phyloP scores from a whole-genome alignment of 2,797 vertebrate species.

The Loriculus beryllinus region DNA sequence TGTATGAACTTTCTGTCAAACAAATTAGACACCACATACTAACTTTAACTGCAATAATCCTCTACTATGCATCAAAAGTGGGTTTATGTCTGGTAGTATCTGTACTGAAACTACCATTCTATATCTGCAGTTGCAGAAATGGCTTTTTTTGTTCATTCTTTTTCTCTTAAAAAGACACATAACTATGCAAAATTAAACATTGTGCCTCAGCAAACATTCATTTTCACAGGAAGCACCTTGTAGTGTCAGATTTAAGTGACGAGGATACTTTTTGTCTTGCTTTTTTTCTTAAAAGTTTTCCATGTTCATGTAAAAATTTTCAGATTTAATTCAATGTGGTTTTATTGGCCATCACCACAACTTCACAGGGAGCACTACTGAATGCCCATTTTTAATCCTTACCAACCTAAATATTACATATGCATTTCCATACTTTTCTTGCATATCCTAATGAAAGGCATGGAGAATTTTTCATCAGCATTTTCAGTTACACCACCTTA shows the following conservation, averaged over 20 bases:
- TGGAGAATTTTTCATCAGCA: background rate
- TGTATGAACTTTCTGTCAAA: background rate
- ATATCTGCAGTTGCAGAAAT: background rate
- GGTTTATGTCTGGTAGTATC: background rate
- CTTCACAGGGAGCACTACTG: background rate
- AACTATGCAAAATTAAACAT: background rate
- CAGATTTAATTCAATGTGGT: background rate
- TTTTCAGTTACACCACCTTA: background rate
- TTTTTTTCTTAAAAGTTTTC: background rate
- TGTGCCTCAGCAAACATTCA: background rate
- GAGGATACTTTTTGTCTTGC: background rate
- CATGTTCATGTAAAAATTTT: background rate
- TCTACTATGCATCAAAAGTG: background rate
- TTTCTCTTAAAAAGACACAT: background rate
- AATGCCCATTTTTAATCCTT: background rate
- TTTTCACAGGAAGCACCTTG: background rate
- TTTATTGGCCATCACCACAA: background rate
- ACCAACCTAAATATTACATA: background rate
- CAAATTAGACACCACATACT: background rate
- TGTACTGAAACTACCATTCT: background rate
- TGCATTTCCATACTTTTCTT: background rate
- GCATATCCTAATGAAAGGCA: background rate
- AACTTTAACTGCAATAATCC: background rate
- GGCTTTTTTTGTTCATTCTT: background rate
- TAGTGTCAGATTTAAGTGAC: background rate